Evolutionary conservation across 92 coral and sea anemone genomes (phyloP).

Genomic region (Metridium senile): DNA sequence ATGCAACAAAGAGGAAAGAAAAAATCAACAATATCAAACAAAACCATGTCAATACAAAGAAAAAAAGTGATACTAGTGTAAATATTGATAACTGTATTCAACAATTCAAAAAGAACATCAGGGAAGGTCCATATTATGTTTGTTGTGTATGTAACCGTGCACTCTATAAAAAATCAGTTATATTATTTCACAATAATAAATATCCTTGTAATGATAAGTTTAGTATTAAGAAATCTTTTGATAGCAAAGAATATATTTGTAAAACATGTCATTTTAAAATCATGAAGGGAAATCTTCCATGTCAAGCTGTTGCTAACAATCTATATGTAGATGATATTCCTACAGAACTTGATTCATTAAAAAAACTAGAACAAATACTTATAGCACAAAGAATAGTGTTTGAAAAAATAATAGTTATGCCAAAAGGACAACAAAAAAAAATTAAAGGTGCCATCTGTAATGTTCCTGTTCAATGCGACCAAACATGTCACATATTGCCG

Average conservation of each 20-base stretch:
- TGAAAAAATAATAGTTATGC: no score
- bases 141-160: constrained; percentile 46
- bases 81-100: constrained; percentile 23
- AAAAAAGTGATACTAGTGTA: background rate
- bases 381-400: constrained; percentile 60
- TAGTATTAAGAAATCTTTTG: constrained; percentile 28
- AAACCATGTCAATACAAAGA: background rate
- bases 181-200: background rate
- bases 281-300: constrained; percentile 41
- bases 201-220: constrained; percentile 25
- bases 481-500: no score
- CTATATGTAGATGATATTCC: constrained; percentile 44
- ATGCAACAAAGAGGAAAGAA: constrained; percentile 6
- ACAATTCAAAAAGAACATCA: constrained; percentile 29
- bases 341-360: constrained; percentile 34
- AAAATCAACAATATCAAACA: background rate
- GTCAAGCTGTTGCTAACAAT: constrained; percentile 52
- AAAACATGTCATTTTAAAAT: constrained; percentile 42
- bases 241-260: no score
- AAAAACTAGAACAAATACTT: no score
- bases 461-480: constrained; percentile 43
- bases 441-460: no score
- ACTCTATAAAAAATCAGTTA: constrained; percentile 36
- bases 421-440: no score
- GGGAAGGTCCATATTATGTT: constrained; percentile 40